These are phyloP conservation scores for Phrynocephalus forsythii DNA, from an alignment of 2,797 vertebrate species.

Conservation along the genomic window DNA sequence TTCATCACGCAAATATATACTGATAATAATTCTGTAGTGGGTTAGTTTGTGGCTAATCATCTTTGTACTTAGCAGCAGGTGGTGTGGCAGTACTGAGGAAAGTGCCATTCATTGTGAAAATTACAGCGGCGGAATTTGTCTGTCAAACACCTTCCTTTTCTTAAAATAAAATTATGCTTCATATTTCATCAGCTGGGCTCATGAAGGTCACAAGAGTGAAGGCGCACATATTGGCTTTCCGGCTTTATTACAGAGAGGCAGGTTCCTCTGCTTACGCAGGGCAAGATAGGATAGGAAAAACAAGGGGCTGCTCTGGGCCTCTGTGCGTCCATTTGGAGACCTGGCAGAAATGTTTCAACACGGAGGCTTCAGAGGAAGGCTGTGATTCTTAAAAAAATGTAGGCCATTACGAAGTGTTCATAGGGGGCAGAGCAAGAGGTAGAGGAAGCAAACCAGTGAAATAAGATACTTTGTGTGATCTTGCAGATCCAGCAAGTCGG, in stretches of 20 bases:
- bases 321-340: too few species aligned
- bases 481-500: too few species aligned
- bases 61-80: conserved; percentile 74
- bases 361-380: not conserved
- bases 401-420: too few species aligned
- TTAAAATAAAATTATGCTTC: conserved; percentile 57
- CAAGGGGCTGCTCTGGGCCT: not conserved
- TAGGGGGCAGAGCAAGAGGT: too few species aligned
- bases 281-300: not conserved
- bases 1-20: conserved; percentile 68
- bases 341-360: too few species aligned
- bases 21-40: conserved; percentile 65
- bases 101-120: conserved; percentile 63
- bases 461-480: too few species aligned
- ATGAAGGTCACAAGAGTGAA: conserved; percentile 36
- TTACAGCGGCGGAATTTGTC: conserved; percentile 59
- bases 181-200: conserved; percentile 57
- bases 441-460: too few species aligned
- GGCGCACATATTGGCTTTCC: conserved; percentile 23
- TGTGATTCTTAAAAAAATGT: too few species aligned
- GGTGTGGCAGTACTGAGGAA: conserved; percentile 55
- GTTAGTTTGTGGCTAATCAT: conserved; percentile 73
- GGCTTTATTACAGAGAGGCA: conserved; percentile 40
- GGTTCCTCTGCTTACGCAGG: not conserved
- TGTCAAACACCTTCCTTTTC: conserved; percentile 50